These are phyloP conservation scores for Myodes glareolus DNA, from an alignment of 2,113 vertebrate genomes.

Conservation along the genomic window DNA sequence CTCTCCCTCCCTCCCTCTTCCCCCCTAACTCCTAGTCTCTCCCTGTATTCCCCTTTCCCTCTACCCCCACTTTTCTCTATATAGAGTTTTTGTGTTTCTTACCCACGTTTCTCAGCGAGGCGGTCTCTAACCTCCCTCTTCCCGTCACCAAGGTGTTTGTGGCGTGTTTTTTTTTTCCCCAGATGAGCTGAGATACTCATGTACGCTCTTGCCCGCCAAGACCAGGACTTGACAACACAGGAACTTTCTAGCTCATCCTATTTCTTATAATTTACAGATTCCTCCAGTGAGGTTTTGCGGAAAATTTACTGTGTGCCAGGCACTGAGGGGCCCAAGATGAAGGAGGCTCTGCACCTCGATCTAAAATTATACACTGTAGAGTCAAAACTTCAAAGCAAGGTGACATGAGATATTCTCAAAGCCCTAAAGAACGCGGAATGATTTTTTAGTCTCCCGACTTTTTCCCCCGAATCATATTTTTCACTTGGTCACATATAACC, in stretches of 20 bases:
- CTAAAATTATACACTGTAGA: background rate
- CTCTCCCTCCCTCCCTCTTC: too few species aligned
- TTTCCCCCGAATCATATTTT: conserved; percentile 3
- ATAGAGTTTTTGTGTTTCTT: background rate
- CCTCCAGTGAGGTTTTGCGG: background rate
- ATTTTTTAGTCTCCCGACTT: background rate
- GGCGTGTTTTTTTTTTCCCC: background rate
- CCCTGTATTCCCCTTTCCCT: background rate
- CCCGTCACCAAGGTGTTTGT: background rate
- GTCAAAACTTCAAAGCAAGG: background rate
- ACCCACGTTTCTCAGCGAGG: background rate
- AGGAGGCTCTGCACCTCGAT: background rate
- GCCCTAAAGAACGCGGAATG: conserved; percentile 28
- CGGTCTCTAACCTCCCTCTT: background rate
- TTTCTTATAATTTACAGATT: conserved; percentile 1
- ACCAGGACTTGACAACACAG: background rate
- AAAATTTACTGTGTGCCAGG: background rate
- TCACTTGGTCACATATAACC: conserved; percentile 15
- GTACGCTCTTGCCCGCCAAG: background rate
- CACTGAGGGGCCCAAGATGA: background rate
- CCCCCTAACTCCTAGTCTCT: background rate
- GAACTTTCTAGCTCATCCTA: background rate
- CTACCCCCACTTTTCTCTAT: background rate
- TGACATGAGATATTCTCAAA: conserved; percentile 20
- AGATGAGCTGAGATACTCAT: background rate